These are phyloP conservation scores for Numida meleagris DNA, from an alignment of 2,113 vertebrate genomes.

Conservation along the genomic window DNA sequence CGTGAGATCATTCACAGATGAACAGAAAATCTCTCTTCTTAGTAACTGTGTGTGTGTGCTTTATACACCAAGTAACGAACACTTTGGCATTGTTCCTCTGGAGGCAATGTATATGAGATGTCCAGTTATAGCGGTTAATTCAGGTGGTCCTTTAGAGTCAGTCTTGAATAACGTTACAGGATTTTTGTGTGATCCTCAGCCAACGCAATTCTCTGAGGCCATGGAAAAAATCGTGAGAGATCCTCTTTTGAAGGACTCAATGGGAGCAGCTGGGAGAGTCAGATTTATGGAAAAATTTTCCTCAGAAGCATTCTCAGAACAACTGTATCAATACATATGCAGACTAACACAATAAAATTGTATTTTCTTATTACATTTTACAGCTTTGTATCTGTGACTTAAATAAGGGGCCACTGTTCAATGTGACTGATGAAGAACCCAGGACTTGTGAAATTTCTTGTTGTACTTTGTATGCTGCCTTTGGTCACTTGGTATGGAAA, in stretches of 20 bases:
- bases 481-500: neutral
- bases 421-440: neutral
- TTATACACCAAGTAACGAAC: slow-evolving; percentile 95
- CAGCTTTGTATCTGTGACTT: neutral
- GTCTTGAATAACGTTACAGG: slow-evolving; percentile 87
- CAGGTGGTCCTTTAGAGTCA: slow-evolving; percentile 94
- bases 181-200: slow-evolving; percentile 88
- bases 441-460: neutral
- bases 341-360: slow-evolving; percentile 80
- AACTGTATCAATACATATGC: slow-evolving; percentile 85
- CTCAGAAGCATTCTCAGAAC: slow-evolving; percentile 87
- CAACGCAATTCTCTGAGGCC: slow-evolving; percentile 85
- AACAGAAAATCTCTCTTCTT: slow-evolving; percentile 88
- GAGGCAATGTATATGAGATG: slow-evolving; percentile 96
- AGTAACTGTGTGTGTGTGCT: slow-evolving; percentile 84
- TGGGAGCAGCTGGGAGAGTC: slow-evolving; percentile 90
- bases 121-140: slow-evolving; percentile 92
- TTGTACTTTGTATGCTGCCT: neutral
- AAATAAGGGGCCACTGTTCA: neutral
- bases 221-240: slow-evolving; percentile 88
- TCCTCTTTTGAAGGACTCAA: slow-evolving; percentile 82
- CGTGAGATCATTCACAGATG: slow-evolving; percentile 90
- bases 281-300: slow-evolving; percentile 91
- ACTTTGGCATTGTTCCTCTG: slow-evolving; percentile 96
- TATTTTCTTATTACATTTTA: neutral